Evolutionary conservation across 2,113 vertebrate genomes (phyloP).

Genomic region (Hepsetus odoe): DNA sequence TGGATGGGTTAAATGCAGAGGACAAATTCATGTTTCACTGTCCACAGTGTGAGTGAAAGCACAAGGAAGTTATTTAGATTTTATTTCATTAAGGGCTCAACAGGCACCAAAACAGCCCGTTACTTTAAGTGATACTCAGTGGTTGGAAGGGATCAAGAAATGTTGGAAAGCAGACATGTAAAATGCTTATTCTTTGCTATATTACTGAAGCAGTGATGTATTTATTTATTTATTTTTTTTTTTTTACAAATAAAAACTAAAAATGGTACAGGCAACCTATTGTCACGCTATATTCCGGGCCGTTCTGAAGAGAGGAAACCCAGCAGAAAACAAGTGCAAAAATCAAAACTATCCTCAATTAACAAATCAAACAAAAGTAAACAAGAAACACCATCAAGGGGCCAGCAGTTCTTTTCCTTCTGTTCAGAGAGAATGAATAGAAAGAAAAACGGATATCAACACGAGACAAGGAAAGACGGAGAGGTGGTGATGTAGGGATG

Average conservation of each 20-base stretch:
- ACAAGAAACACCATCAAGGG: slow-evolving; percentile 68
- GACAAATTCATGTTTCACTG: no score
- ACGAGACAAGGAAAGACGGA: slow-evolving; percentile 67
- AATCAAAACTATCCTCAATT: slow-evolving; percentile 70
- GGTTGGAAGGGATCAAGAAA: no score
- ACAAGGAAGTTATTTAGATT: no score
- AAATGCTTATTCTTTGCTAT: background rate
- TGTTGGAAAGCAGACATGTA: no score
- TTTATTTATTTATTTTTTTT: no score
- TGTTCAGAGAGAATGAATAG: slow-evolving; percentile 59
- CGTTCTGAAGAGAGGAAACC: slow-evolving; percentile 64
- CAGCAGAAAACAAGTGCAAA: slow-evolving; percentile 68
- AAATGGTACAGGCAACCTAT: no score
- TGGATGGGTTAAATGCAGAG: no score
- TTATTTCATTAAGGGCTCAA: no score
- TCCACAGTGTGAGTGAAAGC: no score
- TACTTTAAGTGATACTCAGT: no score
- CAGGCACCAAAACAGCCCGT: no score
- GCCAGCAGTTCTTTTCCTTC: slow-evolving; percentile 58
- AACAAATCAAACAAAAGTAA: slow-evolving; percentile 72
- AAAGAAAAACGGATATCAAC: slow-evolving; percentile 73
- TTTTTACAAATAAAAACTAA: no score
- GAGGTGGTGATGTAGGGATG: slow-evolving; percentile 61
- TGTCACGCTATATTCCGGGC: background rate
- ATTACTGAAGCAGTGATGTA: background rate